A percentile compares a stretch with the other conserved stretches of the same genome.
These are phyloP conservation scores for Phortica variegata DNA, from an alignment of 1,140 invertebrate species.

Conservation along the genomic window DNA sequence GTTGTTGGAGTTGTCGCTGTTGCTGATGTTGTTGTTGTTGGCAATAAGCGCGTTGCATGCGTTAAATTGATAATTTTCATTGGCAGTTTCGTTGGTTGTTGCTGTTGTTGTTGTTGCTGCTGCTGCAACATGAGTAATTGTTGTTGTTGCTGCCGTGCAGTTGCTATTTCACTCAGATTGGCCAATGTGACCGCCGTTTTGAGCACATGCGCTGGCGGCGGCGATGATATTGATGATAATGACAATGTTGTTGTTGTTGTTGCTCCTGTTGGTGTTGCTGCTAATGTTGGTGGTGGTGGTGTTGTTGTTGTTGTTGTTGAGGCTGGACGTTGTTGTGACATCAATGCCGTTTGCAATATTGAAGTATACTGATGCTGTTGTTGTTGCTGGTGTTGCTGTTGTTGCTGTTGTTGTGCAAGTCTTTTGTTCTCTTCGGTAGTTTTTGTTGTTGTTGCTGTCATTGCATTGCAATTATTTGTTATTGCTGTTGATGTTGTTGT, in stretches of 20 bases:
- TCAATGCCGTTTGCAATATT: slow-evolving; percentile 51
- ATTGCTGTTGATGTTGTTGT: too few relatives aligned
- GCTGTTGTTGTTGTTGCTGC: slow-evolving; percentile 28
- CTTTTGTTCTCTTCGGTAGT: slow-evolving; percentile 45
- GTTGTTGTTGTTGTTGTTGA: slow-evolving; percentile 15
- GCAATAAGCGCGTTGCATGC: too few relatives aligned
- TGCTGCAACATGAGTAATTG: slow-evolving; percentile 6
- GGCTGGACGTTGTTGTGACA: slow-evolving; percentile 33
- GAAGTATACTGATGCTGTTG: slow-evolving; percentile 45
- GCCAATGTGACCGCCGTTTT: slow-evolving; percentile 52
- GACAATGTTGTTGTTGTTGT: slow-evolving; percentile 6
- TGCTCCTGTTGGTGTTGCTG: slow-evolving; percentile 6
- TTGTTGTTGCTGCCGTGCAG: slow-evolving; percentile 33
- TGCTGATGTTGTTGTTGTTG: slow-evolving; percentile 24
- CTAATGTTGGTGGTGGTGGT: slow-evolving; percentile 5
- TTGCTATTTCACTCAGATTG: slow-evolving; percentile 46
- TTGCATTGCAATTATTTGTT: too few relatives aligned
- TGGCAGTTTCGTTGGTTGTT: slow-evolving; percentile 28
- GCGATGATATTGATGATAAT: slow-evolving; percentile 20
- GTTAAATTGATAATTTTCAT: slow-evolving; percentile 38
- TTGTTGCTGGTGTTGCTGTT: slow-evolving; percentile 29
- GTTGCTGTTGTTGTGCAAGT: slow-evolving; percentile 40
- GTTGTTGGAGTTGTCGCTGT: slow-evolving; percentile 14
- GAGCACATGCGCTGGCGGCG: slow-evolving; percentile 44
- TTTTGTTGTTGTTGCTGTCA: slow-evolving; percentile 3